Conservation (phyloP, 2,888 invertebrate species). For the Pantelozetes paolii region DNA sequence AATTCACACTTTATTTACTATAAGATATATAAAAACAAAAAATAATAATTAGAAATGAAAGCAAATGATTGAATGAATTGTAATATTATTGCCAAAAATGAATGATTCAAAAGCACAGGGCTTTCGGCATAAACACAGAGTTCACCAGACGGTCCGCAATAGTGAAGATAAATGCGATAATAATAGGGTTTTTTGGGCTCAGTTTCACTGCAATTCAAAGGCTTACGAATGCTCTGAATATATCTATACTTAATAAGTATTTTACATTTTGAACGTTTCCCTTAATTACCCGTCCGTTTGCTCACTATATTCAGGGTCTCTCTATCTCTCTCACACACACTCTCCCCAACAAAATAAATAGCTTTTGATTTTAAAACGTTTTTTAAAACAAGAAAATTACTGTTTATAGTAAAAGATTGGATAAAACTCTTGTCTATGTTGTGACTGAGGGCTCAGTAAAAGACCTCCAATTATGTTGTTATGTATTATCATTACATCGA, state of each 20-base stretch:
- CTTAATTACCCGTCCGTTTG: background rate
- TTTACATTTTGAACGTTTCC: conserved; percentile 13
- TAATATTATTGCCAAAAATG: no score
- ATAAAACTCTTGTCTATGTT: background rate
- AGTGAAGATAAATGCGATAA: background rate
- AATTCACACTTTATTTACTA: no score
- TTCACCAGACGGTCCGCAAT: no score
- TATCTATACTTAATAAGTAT: background rate
- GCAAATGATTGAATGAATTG: no score
- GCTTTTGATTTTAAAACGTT: conserved; percentile 13
- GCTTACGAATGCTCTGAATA: background rate
- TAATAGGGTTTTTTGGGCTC: background rate
- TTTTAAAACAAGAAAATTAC: background rate
- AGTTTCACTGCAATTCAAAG: background rate
- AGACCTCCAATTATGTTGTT: conserved; percentile 4
- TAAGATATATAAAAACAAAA: no score
- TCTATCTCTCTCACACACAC: conserved; percentile 7
- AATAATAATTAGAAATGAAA: no score
- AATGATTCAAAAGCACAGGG: no score
- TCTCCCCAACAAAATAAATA: conserved; percentile 6
- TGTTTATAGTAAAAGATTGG: background rate
- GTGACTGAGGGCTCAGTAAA: background rate
- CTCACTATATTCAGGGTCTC: background rate
- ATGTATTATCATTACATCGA: conserved; percentile 3
- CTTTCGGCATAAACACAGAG: no score